Evolutionary conservation across 2,113 vertebrate species (phyloP), one percentile per base, ranked within the genome.

Genomic region (Cololabis saira): DNA sequence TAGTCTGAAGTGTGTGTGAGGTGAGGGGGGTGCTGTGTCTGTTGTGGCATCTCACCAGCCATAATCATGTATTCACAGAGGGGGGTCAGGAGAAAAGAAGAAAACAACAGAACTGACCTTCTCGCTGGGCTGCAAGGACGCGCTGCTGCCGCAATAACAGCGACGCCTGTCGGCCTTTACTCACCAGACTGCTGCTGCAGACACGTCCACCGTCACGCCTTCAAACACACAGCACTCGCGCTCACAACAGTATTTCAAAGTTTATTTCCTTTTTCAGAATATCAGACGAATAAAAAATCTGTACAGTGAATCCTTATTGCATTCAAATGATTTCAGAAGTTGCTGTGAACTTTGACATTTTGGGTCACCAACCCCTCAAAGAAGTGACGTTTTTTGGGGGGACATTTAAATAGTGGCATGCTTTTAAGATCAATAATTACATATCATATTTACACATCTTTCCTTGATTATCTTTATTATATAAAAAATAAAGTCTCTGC

Each of bases 401-500:
- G 78, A 37, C 54, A 61, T 80, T 89, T 91, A 88, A 92, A 92
- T 90, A 93, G 68, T 86, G 75, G 85, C 91, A 90, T 91, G 91
- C 91, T 69, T n/a, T 89, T 83, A 89, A 84, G 80, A 81, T 89
- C 71, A 78, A 74, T 82, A 86, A 78, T 87, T 89, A 89, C 80
- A 89, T 64, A 79, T 86, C 10, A n/a, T 80, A 83, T 92, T 45
- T 89, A 91, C 87, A 87, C 18, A 55, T 68, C 48, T 89, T 87
- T 48, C 18, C 62, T 80, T 81, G 61, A 74, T 89, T 81, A 78
- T 88, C 76, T 72, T 69, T 83, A 65, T 72, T 71, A 19, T 48
- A 83, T 81, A 87, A 87, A 93, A 93, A 92, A 90, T 90, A 89
- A 92, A 91, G 80, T 90, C 87, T 94, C 81, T 92, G 42, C 89